Evolutionary conservation across 1,140 invertebrate species (phyloP).

Genomic region (Euglossa dilemma): DNA sequence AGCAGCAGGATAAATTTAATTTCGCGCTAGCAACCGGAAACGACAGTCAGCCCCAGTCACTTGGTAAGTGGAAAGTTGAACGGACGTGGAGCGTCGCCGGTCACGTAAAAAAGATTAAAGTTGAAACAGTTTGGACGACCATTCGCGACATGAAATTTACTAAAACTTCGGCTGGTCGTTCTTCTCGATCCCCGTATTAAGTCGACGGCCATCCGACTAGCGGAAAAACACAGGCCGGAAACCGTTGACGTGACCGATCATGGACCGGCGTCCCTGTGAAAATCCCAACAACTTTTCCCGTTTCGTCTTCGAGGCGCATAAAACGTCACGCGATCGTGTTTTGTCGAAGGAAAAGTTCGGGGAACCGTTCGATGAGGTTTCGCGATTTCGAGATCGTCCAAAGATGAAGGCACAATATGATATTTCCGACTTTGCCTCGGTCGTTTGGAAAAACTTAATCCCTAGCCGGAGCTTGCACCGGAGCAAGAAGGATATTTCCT

Average conservation of each 20-base stretch:
- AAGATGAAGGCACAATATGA: not conserved
- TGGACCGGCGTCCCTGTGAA: constrained; percentile 18
- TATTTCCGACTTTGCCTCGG: not conserved
- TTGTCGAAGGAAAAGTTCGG: not conserved
- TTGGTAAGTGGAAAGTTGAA: not conserved
- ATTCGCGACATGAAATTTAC: constrained; percentile 56
- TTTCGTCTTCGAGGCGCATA: not conserved
- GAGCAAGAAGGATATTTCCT: not conserved
- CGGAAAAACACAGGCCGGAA: constrained; percentile 50
- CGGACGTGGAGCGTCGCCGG: constrained; percentile 11
- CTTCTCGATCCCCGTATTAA: constrained; percentile 48
- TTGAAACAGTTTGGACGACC: constrained; percentile 55
- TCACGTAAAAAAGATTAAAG: constrained; percentile 57
- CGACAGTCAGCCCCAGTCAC: not conserved
- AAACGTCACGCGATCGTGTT: constrained; percentile 17
- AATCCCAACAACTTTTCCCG: constrained; percentile 6
- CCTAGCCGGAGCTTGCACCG: too few relatives aligned
- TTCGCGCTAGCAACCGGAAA: not conserved
- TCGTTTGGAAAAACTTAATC: not conserved
- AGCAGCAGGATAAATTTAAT: too few relatives aligned
- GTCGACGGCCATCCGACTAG: constrained; percentile 34
- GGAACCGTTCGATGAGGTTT: not conserved
- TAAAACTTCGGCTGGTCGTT: constrained; percentile 38
- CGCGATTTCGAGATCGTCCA: not conserved
- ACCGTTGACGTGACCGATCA: constrained; percentile 55